These are phyloP conservation scores for Drosophila mettleri DNA, from an alignment of 2,888 invertebrate genomes.

Conservation along the genomic window DNA sequence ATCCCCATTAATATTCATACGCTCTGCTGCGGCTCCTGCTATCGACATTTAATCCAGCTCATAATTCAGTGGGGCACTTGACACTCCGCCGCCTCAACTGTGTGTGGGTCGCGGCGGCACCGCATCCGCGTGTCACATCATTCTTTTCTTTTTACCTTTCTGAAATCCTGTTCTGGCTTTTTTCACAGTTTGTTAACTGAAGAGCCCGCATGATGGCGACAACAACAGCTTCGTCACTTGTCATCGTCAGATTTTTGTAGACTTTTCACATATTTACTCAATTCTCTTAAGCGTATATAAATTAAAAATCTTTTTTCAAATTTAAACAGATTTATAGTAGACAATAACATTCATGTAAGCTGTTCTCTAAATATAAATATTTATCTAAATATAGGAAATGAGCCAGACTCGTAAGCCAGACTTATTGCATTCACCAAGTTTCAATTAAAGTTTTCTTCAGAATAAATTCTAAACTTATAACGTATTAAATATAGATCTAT, in stretches of 20 bases:
- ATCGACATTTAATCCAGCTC: conserved; percentile 58
- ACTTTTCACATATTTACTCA: not conserved
- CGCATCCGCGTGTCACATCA: not conserved
- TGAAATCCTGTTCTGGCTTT: conserved; percentile 5
- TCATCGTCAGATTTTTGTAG: conserved; percentile 29
- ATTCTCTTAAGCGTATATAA: not conserved
- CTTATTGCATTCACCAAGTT: too few relatives aligned
- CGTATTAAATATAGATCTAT: too few relatives aligned
- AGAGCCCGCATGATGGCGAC: conserved; percentile 11
- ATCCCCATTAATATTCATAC: conserved; percentile 41
- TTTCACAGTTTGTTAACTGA: conserved; percentile 13
- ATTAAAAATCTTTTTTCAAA: conserved; percentile 1
- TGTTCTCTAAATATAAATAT: too few relatives aligned
- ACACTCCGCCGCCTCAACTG: conserved; percentile 40
- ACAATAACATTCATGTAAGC: not conserved
- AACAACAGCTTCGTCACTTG: conserved; percentile 27
- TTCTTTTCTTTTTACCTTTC: not conserved
- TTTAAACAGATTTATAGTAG: not conserved
- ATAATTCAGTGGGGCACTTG: conserved; percentile 49
- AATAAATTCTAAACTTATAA: too few relatives aligned
- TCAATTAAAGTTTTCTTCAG: too few relatives aligned
- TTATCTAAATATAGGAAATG: too few relatives aligned
- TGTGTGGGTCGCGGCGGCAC: conserved; percentile 14
- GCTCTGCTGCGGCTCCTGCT: conserved; percentile 26
- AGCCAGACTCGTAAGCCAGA: too few relatives aligned